These are phyloP conservation scores for Drosophila bocki DNA, from an alignment of 1,140 invertebrate species.

Conservation along the genomic window DNA sequence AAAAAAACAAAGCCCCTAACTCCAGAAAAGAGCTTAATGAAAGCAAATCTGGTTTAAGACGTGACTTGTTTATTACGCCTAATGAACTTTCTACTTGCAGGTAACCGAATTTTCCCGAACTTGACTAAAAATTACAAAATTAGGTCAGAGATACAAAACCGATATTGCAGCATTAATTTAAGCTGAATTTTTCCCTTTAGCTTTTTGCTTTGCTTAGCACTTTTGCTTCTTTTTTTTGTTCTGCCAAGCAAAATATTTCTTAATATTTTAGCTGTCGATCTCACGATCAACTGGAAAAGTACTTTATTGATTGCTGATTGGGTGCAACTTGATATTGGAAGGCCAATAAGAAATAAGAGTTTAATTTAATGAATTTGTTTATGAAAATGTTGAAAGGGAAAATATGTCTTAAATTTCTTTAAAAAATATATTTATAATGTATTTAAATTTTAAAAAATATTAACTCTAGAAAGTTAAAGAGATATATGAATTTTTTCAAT, in stretches of 20 bases:
- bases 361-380: too few relatives aligned
- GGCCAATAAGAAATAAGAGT: neutral
- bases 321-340: neutral
- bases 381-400: too few relatives aligned
- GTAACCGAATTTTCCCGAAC: constrained; percentile 5
- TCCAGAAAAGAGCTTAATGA: constrained; percentile 27
- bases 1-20: neutral
- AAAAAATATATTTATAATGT: neutral
- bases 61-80: constrained; percentile 75
- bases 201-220: constrained; percentile 6
- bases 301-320: constrained; percentile 8
- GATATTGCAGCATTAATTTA: neutral
- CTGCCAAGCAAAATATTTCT: constrained; percentile 10
- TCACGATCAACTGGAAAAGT: neutral
- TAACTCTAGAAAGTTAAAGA: too few relatives aligned
- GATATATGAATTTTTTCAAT: too few relatives aligned
- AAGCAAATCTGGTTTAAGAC: constrained; percentile 67
- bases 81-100: constrained; percentile 64
- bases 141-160: constrained; percentile 2
- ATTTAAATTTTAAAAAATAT: too few relatives aligned
- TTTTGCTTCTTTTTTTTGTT: constrained; percentile 9
- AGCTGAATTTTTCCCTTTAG: neutral
- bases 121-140: neutral
- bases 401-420: too few relatives aligned
- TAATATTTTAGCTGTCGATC: neutral